A percentile compares a stretch with the other conserved stretches of the same genome.
These are phyloP conservation scores for Eupelmus urozonus DNA, from an alignment of 2,888 invertebrate species.

Conservation along the genomic window DNA sequence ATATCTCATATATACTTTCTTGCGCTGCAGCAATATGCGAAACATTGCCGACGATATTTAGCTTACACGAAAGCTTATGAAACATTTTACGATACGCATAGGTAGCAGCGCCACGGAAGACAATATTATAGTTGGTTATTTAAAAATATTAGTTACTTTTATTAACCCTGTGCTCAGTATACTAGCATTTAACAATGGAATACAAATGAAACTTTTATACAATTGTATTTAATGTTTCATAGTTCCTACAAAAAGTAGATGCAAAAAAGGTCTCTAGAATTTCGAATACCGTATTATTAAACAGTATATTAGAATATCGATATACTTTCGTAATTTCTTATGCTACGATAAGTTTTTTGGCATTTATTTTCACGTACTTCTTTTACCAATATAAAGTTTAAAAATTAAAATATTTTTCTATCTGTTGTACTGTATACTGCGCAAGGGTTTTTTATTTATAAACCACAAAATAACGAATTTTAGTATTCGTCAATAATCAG, in stretches of 20 bases:
- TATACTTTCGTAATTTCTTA: no score
- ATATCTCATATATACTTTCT: constrained; percentile 36
- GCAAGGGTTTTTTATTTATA: neutral
- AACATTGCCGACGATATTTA: constrained; percentile 27
- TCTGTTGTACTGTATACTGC: constrained; percentile 16
- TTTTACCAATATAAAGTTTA: neutral
- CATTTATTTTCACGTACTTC: no score
- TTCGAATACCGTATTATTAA: no score
- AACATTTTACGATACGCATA: constrained; percentile 42
- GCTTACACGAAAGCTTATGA: constrained; percentile 34
- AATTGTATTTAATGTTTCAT: no score
- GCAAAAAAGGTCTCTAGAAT: no score
- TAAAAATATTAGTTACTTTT: constrained; percentile 40
- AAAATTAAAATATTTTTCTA: neutral
- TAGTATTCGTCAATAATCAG: neutral
- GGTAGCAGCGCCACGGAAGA: constrained; percentile 56
- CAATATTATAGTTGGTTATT: constrained; percentile 49
- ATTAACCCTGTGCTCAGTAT: no score
- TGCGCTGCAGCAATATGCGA: constrained; percentile 29
- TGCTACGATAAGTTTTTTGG: no score
- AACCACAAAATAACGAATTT: neutral
- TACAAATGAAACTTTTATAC: no score
- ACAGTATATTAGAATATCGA: no score
- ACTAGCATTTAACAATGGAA: no score
- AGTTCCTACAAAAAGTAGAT: no score